Percentiles rank a stretch among this genome's conserved stretches.
Conservation (phyloP, 2,888 invertebrate species). For the Spisula subtruncata region DNA sequence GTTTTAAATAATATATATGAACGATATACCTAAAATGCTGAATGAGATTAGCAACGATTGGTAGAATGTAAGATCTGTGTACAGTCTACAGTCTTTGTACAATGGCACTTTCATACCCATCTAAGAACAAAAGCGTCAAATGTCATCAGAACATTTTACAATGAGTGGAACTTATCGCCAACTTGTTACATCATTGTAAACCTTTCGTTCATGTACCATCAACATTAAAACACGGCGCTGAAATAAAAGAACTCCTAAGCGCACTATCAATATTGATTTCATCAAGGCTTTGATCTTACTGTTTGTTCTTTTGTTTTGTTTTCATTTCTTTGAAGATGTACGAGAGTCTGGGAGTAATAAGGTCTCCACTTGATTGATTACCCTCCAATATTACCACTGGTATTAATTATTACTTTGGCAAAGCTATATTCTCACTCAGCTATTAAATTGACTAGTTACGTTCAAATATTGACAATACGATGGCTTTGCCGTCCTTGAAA, state of each 20-base stretch:
- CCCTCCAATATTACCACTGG: neutral
- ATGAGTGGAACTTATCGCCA: neutral
- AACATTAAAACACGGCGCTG: neutral
- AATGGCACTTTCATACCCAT: neutral
- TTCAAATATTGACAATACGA: too few relatives aligned
- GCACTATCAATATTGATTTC: neutral
- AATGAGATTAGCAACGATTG: neutral
- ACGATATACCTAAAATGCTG: neutral
- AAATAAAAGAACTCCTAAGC: neutral
- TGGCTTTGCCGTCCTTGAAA: too few relatives aligned
- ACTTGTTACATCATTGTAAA: neutral
- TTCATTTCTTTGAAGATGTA: neutral
- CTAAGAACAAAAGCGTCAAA: neutral
- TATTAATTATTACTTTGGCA: neutral
- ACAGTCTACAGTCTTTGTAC: neutral
- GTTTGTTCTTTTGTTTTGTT: conserved; percentile 1
- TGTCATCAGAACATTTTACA: neutral
- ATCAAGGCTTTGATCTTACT: neutral
- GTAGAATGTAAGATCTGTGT: neutral
- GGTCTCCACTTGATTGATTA: neutral
- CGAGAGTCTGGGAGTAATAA: neutral
- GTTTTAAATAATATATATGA: neutral
- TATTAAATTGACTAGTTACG: neutral
- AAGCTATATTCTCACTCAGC: neutral
- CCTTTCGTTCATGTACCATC: neutral